phyloP scores from a whole-genome alignment of 2,113 vertebrate species.

The Silurus glanis region DNA sequence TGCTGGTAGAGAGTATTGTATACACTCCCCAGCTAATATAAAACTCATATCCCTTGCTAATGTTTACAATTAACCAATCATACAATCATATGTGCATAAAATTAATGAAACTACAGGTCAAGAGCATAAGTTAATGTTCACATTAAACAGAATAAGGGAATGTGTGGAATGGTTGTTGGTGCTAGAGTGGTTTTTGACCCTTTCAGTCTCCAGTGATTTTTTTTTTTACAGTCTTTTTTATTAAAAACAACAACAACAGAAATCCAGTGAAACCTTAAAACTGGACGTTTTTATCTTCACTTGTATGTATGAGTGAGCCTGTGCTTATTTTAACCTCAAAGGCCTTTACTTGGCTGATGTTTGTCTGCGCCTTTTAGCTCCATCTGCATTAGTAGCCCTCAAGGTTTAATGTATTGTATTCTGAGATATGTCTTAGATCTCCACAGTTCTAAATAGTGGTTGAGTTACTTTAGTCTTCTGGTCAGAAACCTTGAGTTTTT shows the following conservation, averaged over 20 bases:
- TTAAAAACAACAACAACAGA: neutral
- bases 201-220: neutral
- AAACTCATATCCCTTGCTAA: no score
- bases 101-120: neutral
- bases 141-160: neutral
- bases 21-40: neutral
- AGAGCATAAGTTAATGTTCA: neutral
- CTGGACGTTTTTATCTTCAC: no score
- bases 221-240: neutral
- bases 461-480: neutral
- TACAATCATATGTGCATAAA: neutral
- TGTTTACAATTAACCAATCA: neutral
- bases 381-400: neutral
- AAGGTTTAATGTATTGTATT: neutral
- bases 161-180: neutral
- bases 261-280: neutral
- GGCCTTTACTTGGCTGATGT: neutral
- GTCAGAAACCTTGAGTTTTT: neutral
- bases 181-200: neutral
- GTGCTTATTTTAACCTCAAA: neutral
- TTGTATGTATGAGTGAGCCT: neutral
- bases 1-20: neutral
- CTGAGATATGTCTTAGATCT: neutral
- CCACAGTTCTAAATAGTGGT: neutral
- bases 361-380: neutral